Base-by-base conservation (phyloP, 2,888 invertebrate species). In the Dasypogon diadema region DNA sequence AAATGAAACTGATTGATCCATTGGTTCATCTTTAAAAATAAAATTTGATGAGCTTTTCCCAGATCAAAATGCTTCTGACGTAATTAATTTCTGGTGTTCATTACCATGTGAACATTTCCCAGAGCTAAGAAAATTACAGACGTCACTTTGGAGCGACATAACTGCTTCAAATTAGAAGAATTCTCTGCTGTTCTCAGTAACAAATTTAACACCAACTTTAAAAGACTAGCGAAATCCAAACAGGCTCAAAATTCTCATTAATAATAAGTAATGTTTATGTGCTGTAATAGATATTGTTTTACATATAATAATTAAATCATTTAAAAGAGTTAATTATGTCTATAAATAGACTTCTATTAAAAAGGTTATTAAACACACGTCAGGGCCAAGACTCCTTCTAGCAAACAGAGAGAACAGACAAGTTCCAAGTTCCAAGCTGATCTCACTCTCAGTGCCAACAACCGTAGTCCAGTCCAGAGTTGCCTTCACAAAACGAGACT, bases 391-490 rank as follows among this genome's bases (percentile, higher is more conserved):
- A 51, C 51, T 51, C 10, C 51, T 51, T 8, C 2, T 3, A 18
- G 18, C 22, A 51, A 3, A 18, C 51, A 51, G 10, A 51, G 51
- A 2, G 0, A 51, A 51, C 51, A 51, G 51, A 10, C 46, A 46
- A n/a, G 16, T 2, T 51, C 51, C 22, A 51, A 51, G 51, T 51
- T 51, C 2, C 51, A 18, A 51, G 51, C 51, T 51, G 51, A 24
- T 56, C 56, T 56, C 24, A 2, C 56, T 56, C n/a, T 56, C 5
- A 22, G 24, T 21, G 26, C 24, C 56, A 54, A 54, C 56, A 56
- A 56, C n/a, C 24, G n/a, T n/a, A n/a, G n/a, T 26, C 18, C 51
- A 51, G n/a, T 26, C 51, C 51, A 51, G 14, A 16, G 16, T 51
- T 51, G 18, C 12, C 51, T 51, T 51, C 16, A 21, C 51, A 16